These are phyloP conservation scores for Rotaria sp. DNA, from an alignment of 2,888 invertebrate genomes.

Conservation along the genomic window DNA sequence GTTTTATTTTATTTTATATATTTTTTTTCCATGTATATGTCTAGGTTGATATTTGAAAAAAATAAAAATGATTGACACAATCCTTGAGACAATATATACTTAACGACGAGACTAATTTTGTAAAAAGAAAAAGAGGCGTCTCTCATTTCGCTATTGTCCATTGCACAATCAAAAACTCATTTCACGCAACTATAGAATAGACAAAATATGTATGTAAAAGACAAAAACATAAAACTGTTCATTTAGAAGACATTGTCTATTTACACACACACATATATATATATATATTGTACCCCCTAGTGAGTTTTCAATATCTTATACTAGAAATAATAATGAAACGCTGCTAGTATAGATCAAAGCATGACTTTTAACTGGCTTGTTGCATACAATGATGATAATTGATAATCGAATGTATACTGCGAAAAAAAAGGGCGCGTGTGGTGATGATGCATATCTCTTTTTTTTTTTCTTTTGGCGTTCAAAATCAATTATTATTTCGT, in stretches of 20 bases:
- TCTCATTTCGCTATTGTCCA: background rate
- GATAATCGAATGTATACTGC: background rate
- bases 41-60: background rate
- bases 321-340: background rate
- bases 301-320: background rate
- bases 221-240: background rate
- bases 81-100: background rate
- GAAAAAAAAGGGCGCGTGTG: background rate
- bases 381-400: background rate
- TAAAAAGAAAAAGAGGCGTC: background rate
- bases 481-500: conserved; percentile 7
- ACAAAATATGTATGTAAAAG: background rate
- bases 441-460: background rate
- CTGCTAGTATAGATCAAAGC: background rate
- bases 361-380: background rate
- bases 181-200: background rate
- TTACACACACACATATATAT: no score
- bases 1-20: background rate
- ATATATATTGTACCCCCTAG: background rate
- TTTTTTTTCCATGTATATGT: background rate
- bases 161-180: conserved; percentile 10
- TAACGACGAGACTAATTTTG: conserved; percentile 16
- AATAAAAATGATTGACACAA: background rate
- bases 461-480: background rate
- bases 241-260: background rate